These are phyloP conservation scores for Craterocephalus amniculus DNA, from an alignment of 2,797 vertebrate species.

Conservation along the genomic window DNA sequence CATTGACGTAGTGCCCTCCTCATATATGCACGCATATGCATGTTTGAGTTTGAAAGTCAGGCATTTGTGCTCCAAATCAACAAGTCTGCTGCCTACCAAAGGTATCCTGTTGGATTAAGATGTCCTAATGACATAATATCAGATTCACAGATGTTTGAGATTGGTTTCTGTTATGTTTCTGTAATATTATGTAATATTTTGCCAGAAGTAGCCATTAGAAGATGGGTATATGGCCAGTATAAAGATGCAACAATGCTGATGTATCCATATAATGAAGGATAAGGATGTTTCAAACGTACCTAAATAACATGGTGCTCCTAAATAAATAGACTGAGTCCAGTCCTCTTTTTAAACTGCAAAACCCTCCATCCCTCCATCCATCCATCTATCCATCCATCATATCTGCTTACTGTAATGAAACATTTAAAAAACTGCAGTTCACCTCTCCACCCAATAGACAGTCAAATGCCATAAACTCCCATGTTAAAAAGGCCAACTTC, in stretches of 20 bases:
- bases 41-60: conserved; percentile 1
- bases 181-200: background rate
- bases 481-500: too few relatives aligned
- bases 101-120: background rate
- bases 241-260: background rate
- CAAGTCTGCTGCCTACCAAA: background rate
- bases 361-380: too few relatives aligned
- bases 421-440: too few relatives aligned
- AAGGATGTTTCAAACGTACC: background rate
- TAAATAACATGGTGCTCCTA: background rate
- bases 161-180: background rate
- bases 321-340: background rate
- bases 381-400: too few relatives aligned
- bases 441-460: too few relatives aligned
- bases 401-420: too few relatives aligned
- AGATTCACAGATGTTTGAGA: background rate
- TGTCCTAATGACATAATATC: background rate
- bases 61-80: conserved; percentile 1
- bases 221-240: background rate
- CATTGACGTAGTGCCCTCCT: conserved; percentile 5
- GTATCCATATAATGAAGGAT: background rate
- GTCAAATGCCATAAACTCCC: too few relatives aligned
- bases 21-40: too few relatives aligned
- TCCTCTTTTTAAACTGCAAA: too few relatives aligned
- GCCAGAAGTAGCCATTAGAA: background rate